phyloP scores from a whole-genome alignment of 1,140 invertebrate species.

The Penaeus indicus region DNA sequence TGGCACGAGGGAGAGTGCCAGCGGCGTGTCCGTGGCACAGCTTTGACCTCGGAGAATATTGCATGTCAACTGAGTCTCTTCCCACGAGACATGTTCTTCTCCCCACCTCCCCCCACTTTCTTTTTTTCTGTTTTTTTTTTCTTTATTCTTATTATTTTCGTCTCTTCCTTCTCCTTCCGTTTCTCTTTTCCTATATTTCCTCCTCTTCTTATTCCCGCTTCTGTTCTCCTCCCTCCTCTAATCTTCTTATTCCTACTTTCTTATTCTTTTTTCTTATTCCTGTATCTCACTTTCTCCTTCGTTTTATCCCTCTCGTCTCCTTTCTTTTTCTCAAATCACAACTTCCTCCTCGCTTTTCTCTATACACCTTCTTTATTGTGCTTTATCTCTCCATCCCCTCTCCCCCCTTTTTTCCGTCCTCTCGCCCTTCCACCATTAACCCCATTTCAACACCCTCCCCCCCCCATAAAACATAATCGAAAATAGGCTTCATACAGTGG shows the following conservation, averaged over 20 bases:
- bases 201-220: background rate
- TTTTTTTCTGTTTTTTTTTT: background rate
- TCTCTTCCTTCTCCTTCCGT: background rate
- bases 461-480: no score
- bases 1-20: no score
- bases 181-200: background rate
- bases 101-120: background rate
- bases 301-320: background rate
- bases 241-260: background rate
- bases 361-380: background rate
- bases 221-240: background rate
- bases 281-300: background rate
- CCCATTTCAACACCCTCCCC: no score
- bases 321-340: background rate
- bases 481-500: no score
- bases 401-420: background rate
- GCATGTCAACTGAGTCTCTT: background rate
- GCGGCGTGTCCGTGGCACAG: no score
- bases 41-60: no score
- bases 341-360: background rate
- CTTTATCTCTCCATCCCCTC: no score
- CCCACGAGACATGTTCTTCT: background rate
- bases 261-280: background rate
- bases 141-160: background rate
- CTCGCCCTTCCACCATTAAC: background rate